Conservation (phyloP, 2,113 vertebrate genomes). For the Lepus timidus region DNA sequence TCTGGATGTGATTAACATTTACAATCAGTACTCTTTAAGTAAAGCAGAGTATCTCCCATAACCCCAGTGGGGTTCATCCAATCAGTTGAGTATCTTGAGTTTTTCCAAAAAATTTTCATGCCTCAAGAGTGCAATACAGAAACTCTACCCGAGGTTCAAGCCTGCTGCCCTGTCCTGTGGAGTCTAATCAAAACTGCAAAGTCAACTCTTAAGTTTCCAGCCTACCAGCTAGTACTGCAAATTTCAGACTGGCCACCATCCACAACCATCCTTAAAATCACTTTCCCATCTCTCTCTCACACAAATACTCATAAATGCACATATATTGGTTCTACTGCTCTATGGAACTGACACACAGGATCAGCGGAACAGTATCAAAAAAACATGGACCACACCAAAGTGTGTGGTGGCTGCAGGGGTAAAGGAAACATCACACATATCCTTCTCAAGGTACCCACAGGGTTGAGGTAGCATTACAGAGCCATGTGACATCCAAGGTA, state of each 20-base stretch:
- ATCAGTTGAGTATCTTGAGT: background rate
- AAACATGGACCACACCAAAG: background rate
- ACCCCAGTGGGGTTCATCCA: background rate
- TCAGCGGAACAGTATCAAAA: background rate
- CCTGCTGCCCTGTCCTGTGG: background rate
- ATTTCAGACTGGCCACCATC: background rate
- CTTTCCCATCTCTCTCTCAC: background rate
- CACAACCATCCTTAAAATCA: background rate
- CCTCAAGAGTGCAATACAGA: background rate
- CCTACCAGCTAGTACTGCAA: background rate
- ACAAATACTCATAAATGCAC: background rate
- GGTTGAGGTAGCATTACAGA: background rate
- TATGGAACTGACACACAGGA: background rate
- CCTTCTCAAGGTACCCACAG: background rate
- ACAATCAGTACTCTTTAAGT: background rate
- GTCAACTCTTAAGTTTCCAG: background rate
- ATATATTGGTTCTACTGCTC: background rate
- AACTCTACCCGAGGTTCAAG: background rate
- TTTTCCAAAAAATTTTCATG: background rate
- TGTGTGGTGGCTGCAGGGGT: background rate
- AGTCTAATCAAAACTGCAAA: background rate
- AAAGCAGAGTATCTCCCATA: background rate
- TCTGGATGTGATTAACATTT: background rate
- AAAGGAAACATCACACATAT: background rate
- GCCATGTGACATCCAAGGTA: background rate